These are phyloP conservation scores for Psix sp. DNA, from an alignment of 1,140 invertebrate genomes.

Conservation along the genomic window DNA sequence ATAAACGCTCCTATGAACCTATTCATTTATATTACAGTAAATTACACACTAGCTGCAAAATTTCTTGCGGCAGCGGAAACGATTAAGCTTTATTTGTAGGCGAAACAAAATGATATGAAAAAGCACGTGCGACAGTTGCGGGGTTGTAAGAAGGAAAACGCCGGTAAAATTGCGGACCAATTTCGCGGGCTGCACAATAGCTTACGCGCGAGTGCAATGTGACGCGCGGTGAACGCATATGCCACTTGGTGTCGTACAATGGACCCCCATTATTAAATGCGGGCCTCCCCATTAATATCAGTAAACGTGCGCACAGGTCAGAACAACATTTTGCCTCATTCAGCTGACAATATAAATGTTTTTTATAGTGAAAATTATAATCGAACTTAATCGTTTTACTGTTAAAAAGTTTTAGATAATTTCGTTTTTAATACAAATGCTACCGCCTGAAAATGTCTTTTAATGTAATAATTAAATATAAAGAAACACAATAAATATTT, in stretches of 20 bases:
- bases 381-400: too few relatives aligned
- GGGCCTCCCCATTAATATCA: slow-evolving; percentile 32
- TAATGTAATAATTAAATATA: too few relatives aligned
- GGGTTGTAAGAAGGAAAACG: slow-evolving; percentile 41
- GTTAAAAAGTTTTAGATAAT: too few relatives aligned
- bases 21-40: too few relatives aligned
- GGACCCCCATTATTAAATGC: slow-evolving; percentile 47
- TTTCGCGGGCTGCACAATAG: slow-evolving; percentile 43
- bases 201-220: slow-evolving; percentile 36
- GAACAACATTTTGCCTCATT: too few relatives aligned
- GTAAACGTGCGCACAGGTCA: slow-evolving; percentile 7
- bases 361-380: too few relatives aligned
- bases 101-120: slow-evolving; percentile 1
- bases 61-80: slow-evolving; percentile 13
- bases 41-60: too few relatives aligned
- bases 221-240: slow-evolving; percentile 46
- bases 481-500: too few relatives aligned
- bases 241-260: slow-evolving; percentile 34
- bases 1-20: too few relatives aligned
- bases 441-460: too few relatives aligned
- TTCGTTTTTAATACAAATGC: too few relatives aligned
- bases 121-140: slow-evolving; percentile 26
- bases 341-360: too few relatives aligned
- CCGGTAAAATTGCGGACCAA: slow-evolving; percentile 49
- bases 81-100: slow-evolving; percentile 9